Base-by-base conservation (phyloP, 2,888 invertebrate species). In the Rhamphomyia laevipes region DNA sequence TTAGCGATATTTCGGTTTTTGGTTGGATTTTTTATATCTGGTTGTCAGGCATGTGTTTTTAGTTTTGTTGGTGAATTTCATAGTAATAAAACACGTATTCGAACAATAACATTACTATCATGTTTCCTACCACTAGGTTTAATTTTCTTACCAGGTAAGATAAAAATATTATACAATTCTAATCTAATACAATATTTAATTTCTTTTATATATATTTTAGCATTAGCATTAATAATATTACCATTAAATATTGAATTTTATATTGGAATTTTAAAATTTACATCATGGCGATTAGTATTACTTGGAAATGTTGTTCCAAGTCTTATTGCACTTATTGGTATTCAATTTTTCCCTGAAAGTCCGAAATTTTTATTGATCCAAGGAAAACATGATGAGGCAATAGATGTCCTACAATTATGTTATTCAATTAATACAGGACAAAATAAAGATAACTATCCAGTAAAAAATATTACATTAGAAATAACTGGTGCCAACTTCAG, bases 261-360 rank as follows among this genome's bases (percentile, higher is more conserved):
- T 0, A 63, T 75, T 47, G 63, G 80, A 38, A 74, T 70, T 45
- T 70, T 85, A 51, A 63, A 65, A 0, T 80, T 81, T 61, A 76
- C 80, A 33, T 82, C 87, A 0, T 90, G 90, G 90, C 74, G 89
- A 7, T 62, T 87, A 6, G 77, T 86, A 50, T 67, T 89, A 3
- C 73, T 83, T 0, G 65, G 81, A 0, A 77, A 84, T 51, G 77
- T 80, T 0, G 35, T 84, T 3, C 80, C 88, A 0, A 80, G 81
- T 57, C 59, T 82, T 0, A 45, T 82, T 1, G 77, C 80, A 0
- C 74, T 81, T 0, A 37, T 79, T 0, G 72, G 80, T 13, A 67
- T 82, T 13, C 61, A 74, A 9, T 71, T 73, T 42, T 74, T 82
- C 13, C 86, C 88, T 0, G 90, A 90, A 63, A 89, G 85, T 53